A percentile compares a stretch with the other conserved stretches of the same genome.
These are phyloP conservation scores for Streptopelia turtur DNA, from an alignment of 2,797 vertebrate species.

Conservation along the genomic window DNA sequence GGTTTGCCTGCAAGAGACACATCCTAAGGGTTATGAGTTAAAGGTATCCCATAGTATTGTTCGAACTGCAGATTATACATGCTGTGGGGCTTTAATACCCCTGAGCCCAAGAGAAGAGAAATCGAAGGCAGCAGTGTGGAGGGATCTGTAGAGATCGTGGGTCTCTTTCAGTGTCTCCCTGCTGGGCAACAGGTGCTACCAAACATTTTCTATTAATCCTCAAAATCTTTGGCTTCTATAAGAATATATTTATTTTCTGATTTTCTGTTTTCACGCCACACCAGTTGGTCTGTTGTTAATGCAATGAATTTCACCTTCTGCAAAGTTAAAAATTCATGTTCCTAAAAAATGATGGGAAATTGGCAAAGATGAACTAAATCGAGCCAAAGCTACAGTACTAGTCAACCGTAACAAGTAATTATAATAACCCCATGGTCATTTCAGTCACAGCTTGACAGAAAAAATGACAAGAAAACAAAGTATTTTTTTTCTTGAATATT, in stretches of 20 bases:
- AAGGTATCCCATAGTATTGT: neutral
- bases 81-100: neutral
- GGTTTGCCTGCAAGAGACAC: neutral
- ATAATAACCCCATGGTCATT: slow-evolving; percentile 22
- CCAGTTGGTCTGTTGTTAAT: neutral
- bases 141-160: neutral
- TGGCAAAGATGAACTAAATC: neutral
- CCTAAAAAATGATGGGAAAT: neutral
- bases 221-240: neutral
- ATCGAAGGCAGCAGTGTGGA: neutral
- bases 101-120: neutral
- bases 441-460: slow-evolving; percentile 34
- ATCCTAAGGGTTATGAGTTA: neutral
- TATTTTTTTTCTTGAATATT: neutral
- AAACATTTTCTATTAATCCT: neutral
- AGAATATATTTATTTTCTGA: neutral
- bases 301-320: neutral
- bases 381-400: slow-evolving; percentile 16
- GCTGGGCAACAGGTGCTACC: neutral
- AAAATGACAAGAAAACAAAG: neutral
- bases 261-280: neutral
- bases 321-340: slow-evolving; percentile 24
- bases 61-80: neutral
- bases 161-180: neutral
- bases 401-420: slow-evolving; percentile 45